Evolutionary conservation across 1,140 invertebrate genomes (phyloP).

Genomic region (Achatina immaculata): DNA sequence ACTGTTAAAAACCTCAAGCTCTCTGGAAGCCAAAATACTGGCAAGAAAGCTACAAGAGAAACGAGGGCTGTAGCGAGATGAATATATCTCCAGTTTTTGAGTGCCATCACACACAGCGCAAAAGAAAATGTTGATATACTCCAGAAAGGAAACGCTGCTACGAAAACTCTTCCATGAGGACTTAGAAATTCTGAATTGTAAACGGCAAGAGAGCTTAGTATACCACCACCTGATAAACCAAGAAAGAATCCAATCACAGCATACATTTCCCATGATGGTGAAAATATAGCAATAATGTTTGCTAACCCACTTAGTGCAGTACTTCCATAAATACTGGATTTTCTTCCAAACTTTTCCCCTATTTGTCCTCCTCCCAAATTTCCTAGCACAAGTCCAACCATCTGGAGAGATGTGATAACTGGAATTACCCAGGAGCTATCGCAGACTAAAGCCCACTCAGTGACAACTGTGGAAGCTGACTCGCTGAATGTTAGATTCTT

Average conservation of each 20-base stretch:
- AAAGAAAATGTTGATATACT: not conserved
- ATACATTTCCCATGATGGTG: not conserved
- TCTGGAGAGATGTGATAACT: not conserved
- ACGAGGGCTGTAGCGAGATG: not conserved
- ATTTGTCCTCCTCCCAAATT: not conserved
- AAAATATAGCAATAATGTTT: constrained; percentile 12
- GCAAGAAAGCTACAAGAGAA: not conserved
- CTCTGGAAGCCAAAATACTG: constrained; percentile 15
- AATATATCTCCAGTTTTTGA: constrained; percentile 10
- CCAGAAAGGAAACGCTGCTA: not conserved
- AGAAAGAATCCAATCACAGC: not conserved
- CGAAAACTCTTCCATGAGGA: not conserved
- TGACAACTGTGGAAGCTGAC: not conserved
- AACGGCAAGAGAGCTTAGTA: not conserved
- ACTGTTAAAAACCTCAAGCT: not conserved
- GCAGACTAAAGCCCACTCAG: not conserved
- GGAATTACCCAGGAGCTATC: not conserved
- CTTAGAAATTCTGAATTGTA: not conserved
- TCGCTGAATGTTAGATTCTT: not conserved
- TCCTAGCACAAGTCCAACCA: not conserved
- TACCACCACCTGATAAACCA: not conserved
- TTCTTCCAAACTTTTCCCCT: not conserved
- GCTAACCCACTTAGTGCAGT: not conserved
- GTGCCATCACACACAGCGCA: not conserved
- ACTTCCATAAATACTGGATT: not conserved